A percentile compares a stretch with the other conserved stretches of the same genome.
phyloP scores from a whole-genome alignment of 2,113 vertebrate genomes.

The Sinosuthora webbiana region DNA sequence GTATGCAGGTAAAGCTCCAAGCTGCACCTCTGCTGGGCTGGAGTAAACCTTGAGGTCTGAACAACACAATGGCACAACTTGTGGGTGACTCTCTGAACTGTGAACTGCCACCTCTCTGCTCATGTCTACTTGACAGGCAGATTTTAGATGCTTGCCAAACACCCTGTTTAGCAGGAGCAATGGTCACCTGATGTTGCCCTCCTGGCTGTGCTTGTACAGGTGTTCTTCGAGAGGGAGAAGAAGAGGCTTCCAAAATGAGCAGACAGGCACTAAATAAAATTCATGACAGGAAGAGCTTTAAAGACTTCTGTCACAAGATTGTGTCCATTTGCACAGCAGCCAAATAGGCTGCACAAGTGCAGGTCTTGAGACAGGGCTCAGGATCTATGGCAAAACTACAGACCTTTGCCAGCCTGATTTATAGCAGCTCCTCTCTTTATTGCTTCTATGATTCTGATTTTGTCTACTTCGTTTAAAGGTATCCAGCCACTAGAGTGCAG shows the following conservation, averaged over 20 bases:
- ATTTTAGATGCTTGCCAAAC: neutral
- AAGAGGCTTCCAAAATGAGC: neutral
- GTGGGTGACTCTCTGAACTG: neutral
- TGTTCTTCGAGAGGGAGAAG: neutral
- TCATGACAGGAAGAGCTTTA: neutral
- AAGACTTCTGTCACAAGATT: neutral
- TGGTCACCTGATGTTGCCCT: neutral
- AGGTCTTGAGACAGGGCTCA: neutral
- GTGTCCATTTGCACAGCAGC: neutral
- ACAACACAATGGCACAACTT: neutral
- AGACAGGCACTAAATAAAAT: neutral
- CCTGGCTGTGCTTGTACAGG: neutral
- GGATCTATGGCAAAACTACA: neutral
- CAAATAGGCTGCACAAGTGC: neutral
- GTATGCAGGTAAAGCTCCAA: neutral
- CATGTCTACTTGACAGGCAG: neutral
- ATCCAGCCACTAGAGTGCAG: conserved; percentile 51
- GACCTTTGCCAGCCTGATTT: neutral
- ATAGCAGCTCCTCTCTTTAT: neutral
- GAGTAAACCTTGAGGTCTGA: neutral
- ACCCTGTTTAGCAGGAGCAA: neutral
- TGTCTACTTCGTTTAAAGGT: neutral
- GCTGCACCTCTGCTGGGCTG: neutral
- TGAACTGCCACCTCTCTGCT: neutral
- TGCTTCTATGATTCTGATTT: neutral